Evolutionary conservation across 2,888 invertebrate species (phyloP), one percentile per base, ranked within the genome.

Genomic region (Chydorus sphaericus): DNA sequence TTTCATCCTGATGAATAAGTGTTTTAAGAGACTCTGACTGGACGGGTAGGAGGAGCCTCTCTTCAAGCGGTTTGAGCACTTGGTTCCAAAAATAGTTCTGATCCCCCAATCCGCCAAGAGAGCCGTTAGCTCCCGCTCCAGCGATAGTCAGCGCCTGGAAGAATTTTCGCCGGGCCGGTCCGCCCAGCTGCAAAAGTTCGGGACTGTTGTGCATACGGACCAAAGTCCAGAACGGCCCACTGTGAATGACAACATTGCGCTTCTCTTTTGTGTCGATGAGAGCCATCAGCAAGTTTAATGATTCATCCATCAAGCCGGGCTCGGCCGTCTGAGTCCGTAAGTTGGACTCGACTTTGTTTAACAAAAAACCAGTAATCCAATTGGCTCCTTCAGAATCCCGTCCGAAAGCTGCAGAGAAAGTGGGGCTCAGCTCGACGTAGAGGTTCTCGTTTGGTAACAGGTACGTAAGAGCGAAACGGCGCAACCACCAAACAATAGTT

Each of bases 401-500:
- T 3, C 82, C 82, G 67, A 83, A 80, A 28, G 80, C 77, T 54
- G 78, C 73, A 31, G 76, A 67, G 29, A 83, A 65, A 5, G 76
- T 73, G 28, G 76, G 71, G 67, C 82, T 81, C 57, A 82, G 50
- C 30, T 55, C 48, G 14, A 18, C 48, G 33, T 48, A 54, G 23
- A 30, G 30, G 31, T 48, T 51, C n/a, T 56, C 53, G 14, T 56
- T 36, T 57, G 54, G 48, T 26, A 62, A 71, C 58, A 88, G 70
- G 66, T 86, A 90, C 1, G 80, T 78, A 61, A 79, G 73, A 50
- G 82, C 78, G 83, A 85, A 89, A 62, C 82, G 77, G 63, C 80
- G 79, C 48, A 90, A 71, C 64, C 86, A 82, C 86, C 87, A 89
- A 62, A 85, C 80, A 48, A 83, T 72, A 0, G 83, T 82, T 44